Evolutionary conservation across 23 tunicate genomes (phyloP).

Genomic region (Ascidia mentula): DNA sequence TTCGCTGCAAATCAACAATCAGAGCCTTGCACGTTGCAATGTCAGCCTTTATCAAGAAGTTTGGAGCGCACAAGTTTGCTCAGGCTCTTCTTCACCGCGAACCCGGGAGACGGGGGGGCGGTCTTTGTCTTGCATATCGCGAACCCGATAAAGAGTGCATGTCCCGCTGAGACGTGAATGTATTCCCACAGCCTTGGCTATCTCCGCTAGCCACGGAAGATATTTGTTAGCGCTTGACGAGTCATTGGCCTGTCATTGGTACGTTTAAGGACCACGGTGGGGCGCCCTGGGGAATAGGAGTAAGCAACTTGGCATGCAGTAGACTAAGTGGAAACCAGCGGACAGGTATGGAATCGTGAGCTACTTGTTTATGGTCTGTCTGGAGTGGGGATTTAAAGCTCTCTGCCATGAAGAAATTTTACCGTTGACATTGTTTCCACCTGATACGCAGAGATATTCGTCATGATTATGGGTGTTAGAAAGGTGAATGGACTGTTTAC

Average conservation of each 20-base stretch:
- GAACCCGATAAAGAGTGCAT: not conserved
- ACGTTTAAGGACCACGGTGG: not conserved
- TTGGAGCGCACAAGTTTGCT: not conserved
- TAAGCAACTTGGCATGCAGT: not conserved
- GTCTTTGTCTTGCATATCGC: constrained; percentile 3
- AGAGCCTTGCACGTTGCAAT: not conserved
- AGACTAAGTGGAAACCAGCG: not conserved
- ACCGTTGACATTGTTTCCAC: not conserved
- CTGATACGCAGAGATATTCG: not conserved
- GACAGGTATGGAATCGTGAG: not conserved
- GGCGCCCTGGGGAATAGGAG: constrained; percentile 6
- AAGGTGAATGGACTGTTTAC: too few relatives aligned
- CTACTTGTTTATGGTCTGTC: constrained; percentile 7
- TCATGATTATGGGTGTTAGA: too few relatives aligned
- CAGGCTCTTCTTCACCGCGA: constrained; percentile 6
- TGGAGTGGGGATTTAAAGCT: not conserved
- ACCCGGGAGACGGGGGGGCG: not conserved
- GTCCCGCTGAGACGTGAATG: not conserved
- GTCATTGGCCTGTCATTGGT: not conserved
- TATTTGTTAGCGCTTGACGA: not conserved
- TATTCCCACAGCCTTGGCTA: constrained; percentile 12
- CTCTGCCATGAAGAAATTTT: not conserved
- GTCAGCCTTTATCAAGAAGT: constrained; percentile 5
- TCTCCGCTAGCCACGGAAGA: not conserved
- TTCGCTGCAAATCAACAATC: not conserved